Conservation (phyloP, 1,140 invertebrate genomes). For the Papilio aristodemus region DNA sequence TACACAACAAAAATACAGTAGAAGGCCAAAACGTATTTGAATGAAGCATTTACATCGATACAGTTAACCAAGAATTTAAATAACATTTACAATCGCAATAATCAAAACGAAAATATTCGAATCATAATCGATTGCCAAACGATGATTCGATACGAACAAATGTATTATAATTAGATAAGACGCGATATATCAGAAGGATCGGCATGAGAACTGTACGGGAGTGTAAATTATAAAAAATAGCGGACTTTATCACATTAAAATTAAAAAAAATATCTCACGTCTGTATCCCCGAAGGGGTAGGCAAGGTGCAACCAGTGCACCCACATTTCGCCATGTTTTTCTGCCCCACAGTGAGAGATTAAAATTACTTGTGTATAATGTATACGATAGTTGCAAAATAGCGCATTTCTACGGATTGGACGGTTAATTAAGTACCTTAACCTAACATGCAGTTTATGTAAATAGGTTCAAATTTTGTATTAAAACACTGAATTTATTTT, state of each 20-base stretch:
- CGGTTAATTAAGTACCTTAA: too few relatives aligned
- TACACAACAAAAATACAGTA: background rate
- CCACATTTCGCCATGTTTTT: too few relatives aligned
- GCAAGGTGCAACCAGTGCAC: too few relatives aligned
- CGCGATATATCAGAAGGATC: background rate
- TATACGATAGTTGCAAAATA: too few relatives aligned
- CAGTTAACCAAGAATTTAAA: background rate
- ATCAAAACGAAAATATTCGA: conserved; percentile 5
- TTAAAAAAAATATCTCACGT: too few relatives aligned
- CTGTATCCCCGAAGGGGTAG: too few relatives aligned
- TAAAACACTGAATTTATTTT: too few relatives aligned
- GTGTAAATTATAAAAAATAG: background rate
- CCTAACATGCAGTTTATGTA: too few relatives aligned
- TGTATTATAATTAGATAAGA: background rate
- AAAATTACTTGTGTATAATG: too few relatives aligned
- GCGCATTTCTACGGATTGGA: background rate
- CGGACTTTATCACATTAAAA: background rate
- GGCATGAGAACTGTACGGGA: background rate
- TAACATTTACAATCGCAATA: background rate
- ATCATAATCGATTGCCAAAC: conserved; percentile 9
- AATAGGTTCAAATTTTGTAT: too few relatives aligned
- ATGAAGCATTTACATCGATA: background rate
- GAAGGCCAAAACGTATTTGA: background rate
- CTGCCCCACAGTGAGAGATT: too few relatives aligned
- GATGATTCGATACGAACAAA: conserved; percentile 6